Base-by-base conservation (phyloP, 2,888 invertebrate genomes). In the Drosophila formosana region DNA sequence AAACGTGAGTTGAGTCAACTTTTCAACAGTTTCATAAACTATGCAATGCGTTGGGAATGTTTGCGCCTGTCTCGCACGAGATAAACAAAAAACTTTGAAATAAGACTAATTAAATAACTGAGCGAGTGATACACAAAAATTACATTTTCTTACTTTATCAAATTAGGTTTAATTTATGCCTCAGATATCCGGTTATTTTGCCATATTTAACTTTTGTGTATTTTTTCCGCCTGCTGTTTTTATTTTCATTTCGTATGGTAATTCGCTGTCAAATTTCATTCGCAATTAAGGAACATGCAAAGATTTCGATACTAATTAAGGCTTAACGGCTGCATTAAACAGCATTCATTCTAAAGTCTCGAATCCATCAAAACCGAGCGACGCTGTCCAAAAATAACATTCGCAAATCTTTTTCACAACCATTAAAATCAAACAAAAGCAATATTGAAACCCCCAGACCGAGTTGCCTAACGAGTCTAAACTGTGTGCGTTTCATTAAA, bases 1-100 rank as follows among this genome's bases (percentile, higher is more conserved):
- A 69, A 72, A 79, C 87, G 87, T 87, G 87, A 77, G 73, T 39
- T 28, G n/a, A 34, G 34, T 11, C n/a, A 60, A 45, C 84, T 83
- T 87, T 80, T 66, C 55, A 58, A 70, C 71, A 55, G 66, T 64
- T 75, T 58, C 66, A 66, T 74, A 69, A 67, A 66, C 68, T 67
- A 55, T 46, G 61, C 50, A 66, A 32, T 45, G 51, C 52, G 47
- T 23, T 51, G 50, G 39, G 66, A n/a, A 37, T 70, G 68, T 58
- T 69, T 65, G 67, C 58, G 56, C 37, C 9, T 56, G 46, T 4
- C 26, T 18, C 26, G 11, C 37, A 52, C 26, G 37, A 77, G 73
- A 75, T 72, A 78, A 73, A 41, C 39, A 45, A 43, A 41, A 3
- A 37, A 43, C 43, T 41, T 23, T 34, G 13, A 34, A 47, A 32